Percentiles rank a stretch among this genome's conserved stretches.
phyloP scores from a whole-genome alignment of 2,113 vertebrate species.

The Bubalus kerabau region DNA sequence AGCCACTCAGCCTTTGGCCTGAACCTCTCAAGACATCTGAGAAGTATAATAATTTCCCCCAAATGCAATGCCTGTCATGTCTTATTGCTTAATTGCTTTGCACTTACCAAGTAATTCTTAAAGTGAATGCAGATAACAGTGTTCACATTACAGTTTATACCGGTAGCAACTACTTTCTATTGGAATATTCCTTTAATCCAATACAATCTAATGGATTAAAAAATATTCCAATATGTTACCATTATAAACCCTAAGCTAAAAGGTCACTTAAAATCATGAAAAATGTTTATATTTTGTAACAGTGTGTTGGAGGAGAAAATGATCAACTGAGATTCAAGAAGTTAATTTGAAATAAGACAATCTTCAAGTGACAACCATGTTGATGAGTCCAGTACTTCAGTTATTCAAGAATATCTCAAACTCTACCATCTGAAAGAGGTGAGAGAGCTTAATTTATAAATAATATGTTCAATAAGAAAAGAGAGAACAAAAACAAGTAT shows the following conservation, averaged over 20 bases:
- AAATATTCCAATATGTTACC: background rate
- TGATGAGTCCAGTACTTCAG: background rate
- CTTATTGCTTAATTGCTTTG: constrained; percentile 83
- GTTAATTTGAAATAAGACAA: background rate
- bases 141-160: constrained; percentile 70
- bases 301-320: background rate
- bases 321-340: background rate
- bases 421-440: background rate
- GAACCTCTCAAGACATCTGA: constrained; percentile 80
- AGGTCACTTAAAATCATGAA: constrained; percentile 1
- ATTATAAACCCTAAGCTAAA: background rate
- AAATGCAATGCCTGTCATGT: constrained; percentile 80
- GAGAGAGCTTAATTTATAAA: background rate
- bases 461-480: background rate
- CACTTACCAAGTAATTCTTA: constrained; percentile 80
- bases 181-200: background rate
- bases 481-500: background rate
- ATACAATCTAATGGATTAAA: background rate
- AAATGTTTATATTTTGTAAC: constrained; percentile 24
- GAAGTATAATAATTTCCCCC: constrained; percentile 79
- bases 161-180: constrained; percentile 49
- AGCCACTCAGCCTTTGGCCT: constrained; percentile 83
- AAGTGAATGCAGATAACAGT: constrained; percentile 72
- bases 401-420: constrained; percentile 12
- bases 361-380: background rate